Evolutionary conservation across 2,888 invertebrate species (phyloP).

Genomic region (Tricholauxania praeusta): DNA sequence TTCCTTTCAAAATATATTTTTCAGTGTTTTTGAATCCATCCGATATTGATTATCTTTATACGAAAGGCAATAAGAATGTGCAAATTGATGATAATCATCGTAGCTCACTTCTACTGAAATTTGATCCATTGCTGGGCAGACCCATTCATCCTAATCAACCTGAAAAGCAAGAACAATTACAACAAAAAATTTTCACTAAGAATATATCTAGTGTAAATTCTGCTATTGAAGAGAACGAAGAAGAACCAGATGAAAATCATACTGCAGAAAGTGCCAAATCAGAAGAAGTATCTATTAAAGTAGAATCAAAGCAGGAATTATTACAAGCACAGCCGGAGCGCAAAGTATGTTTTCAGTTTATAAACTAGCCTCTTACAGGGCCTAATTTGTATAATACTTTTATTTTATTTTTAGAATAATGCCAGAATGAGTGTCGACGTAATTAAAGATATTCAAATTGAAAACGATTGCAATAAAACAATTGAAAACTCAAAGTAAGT

Average conservation of each 20-base stretch:
- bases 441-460: constrained; percentile 62
- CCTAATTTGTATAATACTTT: background rate
- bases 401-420: constrained; percentile 57
- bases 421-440: constrained; percentile 69
- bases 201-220: constrained; percentile 57
- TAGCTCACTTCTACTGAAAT: constrained; percentile 65
- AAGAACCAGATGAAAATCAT: constrained; percentile 51
- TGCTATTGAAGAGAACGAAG: constrained; percentile 64
- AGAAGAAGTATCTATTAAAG: constrained; percentile 42
- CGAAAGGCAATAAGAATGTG: constrained; percentile 64
- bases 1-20: constrained; percentile 31
- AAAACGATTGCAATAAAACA: constrained; percentile 66
- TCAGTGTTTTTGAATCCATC: constrained; percentile 66
- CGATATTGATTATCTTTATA: constrained; percentile 67
- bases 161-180: constrained; percentile 43
- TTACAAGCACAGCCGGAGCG: constrained; percentile 49
- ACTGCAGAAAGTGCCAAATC: constrained; percentile 55
- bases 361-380: background rate
- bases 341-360: constrained; percentile 48
- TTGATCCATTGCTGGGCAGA: constrained; percentile 66
- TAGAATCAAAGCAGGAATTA: constrained; percentile 28
- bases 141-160: constrained; percentile 60
- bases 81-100: constrained; percentile 55
- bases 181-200: constrained; percentile 50
- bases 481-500: constrained; percentile 65